Conservation (phyloP, 1,140 invertebrate genomes). For the Thrips palmi region DNA sequence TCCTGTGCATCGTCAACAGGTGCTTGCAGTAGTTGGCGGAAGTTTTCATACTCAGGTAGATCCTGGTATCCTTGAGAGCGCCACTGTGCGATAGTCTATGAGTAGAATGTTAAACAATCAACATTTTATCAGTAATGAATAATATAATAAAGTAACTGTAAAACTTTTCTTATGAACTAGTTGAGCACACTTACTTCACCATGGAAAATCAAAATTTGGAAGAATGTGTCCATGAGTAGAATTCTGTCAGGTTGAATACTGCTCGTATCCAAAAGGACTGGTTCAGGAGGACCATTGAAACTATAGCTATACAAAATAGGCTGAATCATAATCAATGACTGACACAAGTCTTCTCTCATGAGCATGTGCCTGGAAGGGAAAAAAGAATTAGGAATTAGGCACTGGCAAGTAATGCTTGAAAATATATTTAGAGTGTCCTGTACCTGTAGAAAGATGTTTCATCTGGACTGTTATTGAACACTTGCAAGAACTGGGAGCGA, state of each 20-base stretch:
- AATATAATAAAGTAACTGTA: no score
- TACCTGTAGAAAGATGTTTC: slow-evolving; percentile 98
- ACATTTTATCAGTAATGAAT: not conserved
- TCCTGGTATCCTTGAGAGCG: slow-evolving; percentile 86
- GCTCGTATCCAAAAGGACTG: slow-evolving; percentile 90
- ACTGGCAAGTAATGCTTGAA: not conserved
- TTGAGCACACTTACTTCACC: slow-evolving; percentile 64
- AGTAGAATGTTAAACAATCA: slow-evolving; percentile 14
- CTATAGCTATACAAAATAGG: slow-evolving; percentile 97
- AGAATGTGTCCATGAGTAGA: slow-evolving; percentile 98
- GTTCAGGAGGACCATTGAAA: slow-evolving; percentile 93
- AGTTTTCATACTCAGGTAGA: slow-evolving; percentile 92
- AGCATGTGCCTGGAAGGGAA: slow-evolving; percentile 78
- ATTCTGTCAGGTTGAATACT: slow-evolving; percentile 96
- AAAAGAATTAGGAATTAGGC: slow-evolving; percentile 11
- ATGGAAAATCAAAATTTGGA: slow-evolving; percentile 98
- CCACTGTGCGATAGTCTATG: slow-evolving; percentile 92
- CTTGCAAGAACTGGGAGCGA: slow-evolving; percentile 96
- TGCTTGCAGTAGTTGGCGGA: slow-evolving; percentile 86
- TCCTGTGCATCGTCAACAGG: slow-evolving; percentile 96
- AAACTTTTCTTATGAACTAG: no score
- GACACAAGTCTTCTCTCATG: slow-evolving; percentile 90
- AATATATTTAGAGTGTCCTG: slow-evolving; percentile 3
- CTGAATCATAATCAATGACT: slow-evolving; percentile 98
- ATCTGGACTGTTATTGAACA: slow-evolving; percentile 99